Evolutionary conservation across 2,113 vertebrate genomes (phyloP), one percentile per base, ranked within the genome.

Genomic region (Strix aluco): DNA sequence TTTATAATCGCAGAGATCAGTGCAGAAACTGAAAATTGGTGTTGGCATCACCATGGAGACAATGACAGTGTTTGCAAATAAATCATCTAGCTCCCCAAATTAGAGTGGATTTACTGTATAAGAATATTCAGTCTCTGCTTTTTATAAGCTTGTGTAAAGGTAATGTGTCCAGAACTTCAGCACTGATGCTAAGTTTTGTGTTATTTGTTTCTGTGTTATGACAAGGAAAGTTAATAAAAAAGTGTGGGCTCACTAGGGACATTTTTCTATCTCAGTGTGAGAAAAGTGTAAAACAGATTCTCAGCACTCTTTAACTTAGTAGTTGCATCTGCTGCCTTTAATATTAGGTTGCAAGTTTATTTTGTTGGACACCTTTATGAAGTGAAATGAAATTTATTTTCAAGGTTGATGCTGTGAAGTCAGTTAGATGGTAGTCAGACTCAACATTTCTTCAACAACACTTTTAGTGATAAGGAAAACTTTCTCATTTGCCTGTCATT

Each of bases 21-120:
- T 63, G 30, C 20, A 47, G 88, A 70, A 93, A 6, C 6, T 91
- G 86, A 85, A 87, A 82, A 92, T 8, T 80, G 63, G 6, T 95
- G 63, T 90, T 2, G 11, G 15, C 58, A 85, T 96, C 55, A 91
- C 89, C 71, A 75, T 78, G 69, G 77, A 85, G 66, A 92, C 44
- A 92, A 72, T 65, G 67, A 19, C 15, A 67, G 21, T 54, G 70
- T 94, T 94, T 94, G 52, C 78, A 96, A 96, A 96, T 79, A 94
- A 93, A 40, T 87, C 7, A 51, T 55, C 49, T 96, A 66, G 36
- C 22, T 94, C 62, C 34, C 13, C 59, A 91, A 87, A 84, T 71
- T n/a, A 86, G 34, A 70, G 62, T 67, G 69, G 77, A 61, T 82
- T 74, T 49, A 66, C 36, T 62, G 17, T 69, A 34, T 63, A 75